These are phyloP conservation scores for Alethe diademata DNA, from an alignment of 2,113 vertebrate species.

Conservation along the genomic window DNA sequence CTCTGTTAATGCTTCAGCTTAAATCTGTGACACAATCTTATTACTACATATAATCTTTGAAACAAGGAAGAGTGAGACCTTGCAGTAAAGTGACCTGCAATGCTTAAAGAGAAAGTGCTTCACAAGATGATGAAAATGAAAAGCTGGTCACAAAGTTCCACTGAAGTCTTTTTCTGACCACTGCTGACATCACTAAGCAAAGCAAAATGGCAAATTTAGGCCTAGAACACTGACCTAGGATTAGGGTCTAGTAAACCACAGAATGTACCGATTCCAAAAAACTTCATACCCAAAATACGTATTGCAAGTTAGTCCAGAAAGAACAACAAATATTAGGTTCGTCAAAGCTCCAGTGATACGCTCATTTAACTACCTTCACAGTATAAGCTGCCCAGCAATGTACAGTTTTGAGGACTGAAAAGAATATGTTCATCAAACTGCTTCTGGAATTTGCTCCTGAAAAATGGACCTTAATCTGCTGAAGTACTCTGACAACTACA, in stretches of 20 bases:
- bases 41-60: neutral
- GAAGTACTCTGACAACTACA: neutral
- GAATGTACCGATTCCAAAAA: neutral
- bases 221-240: neutral
- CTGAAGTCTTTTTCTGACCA: neutral
- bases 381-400: neutral
- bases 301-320: neutral
- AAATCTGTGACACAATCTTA: neutral
- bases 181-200: neutral
- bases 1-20: neutral
- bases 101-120: neutral
- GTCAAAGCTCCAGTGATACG: neutral
- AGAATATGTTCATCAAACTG: neutral
- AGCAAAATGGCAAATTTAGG: neutral
- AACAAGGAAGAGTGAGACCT: neutral
- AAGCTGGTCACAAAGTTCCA: neutral
- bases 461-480: neutral
- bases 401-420: neutral
- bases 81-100: neutral
- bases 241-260: neutral
- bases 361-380: neutral
- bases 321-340: neutral
- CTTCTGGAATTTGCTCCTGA: neutral
- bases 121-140: neutral
- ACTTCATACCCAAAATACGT: neutral